Conservation (phyloP, 2,888 invertebrate species). For the Scrobipalpa atriplicella region DNA sequence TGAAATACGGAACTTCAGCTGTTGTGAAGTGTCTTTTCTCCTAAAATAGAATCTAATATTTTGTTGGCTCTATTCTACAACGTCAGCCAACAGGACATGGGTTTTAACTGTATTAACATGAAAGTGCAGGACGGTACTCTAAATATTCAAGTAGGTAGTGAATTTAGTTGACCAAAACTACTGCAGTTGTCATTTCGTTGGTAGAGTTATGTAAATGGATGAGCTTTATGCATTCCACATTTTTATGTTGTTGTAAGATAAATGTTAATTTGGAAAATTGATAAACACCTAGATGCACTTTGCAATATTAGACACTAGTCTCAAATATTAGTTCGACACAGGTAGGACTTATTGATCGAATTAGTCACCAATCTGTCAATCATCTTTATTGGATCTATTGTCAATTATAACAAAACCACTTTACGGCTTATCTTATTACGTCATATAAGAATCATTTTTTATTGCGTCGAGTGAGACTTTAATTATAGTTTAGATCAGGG, state of each 20-base stretch:
- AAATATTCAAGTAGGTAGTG: slow-evolving; percentile 4
- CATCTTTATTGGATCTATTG: too few relatives aligned
- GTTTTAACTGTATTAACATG: slow-evolving; percentile 26
- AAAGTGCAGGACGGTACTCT: slow-evolving; percentile 28
- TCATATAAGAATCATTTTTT: too few relatives aligned
- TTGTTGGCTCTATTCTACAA: slow-evolving; percentile 1
- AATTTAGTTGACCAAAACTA: not conserved
- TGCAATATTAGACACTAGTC: too few relatives aligned
- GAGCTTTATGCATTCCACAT: not conserved
- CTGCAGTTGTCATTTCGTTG: not conserved
- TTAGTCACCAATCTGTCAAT: not conserved
- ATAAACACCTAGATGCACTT: too few relatives aligned
- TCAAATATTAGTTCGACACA: too few relatives aligned
- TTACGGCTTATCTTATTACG: too few relatives aligned
- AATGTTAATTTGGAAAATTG: too few relatives aligned
- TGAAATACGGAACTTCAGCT: not conserved
- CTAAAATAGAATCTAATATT: not conserved
- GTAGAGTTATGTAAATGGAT: not conserved
- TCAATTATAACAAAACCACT: too few relatives aligned
- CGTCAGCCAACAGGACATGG: slow-evolving; percentile 6
- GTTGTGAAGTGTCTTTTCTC: not conserved
- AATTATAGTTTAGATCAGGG: too few relatives aligned
- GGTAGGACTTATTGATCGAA: too few relatives aligned
- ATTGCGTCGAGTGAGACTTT: too few relatives aligned
- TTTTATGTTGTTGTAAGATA: too few relatives aligned